Evolutionary conservation across 2,888 invertebrate genomes (phyloP), one percentile per base, ranked within the genome.

Genomic region (Lucinisca nassula): DNA sequence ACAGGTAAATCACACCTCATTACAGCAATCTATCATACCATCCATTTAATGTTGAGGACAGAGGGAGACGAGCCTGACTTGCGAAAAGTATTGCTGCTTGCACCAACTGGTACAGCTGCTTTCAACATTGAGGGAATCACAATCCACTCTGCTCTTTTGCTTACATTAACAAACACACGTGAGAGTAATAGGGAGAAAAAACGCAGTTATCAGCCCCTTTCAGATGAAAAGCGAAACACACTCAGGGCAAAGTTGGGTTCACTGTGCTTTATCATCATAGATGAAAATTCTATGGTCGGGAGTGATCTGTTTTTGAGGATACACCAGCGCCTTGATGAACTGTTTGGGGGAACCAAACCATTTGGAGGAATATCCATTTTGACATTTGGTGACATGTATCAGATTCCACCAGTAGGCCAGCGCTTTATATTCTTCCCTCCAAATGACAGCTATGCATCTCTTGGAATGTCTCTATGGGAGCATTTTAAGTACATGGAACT

Each of bases 1-100:
- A 82, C 85, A 24, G 81, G 85, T 4, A 85, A 85, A 30, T 82
- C 82, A 4, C 79, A 82, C 38, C 38, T 86, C 51, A 86, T 86
- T 2, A 67, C 61, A 21, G 86, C 86, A 2, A 51, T 82, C 2
- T 76, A 79, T 45, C 58, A 86, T 27, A 86, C 75, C 76, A 70
- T 55, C 10, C 37, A 55, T 51, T 61, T 74, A 55, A 74, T 61
- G 49, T 49, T 86, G 24, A 78, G 79, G 70, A 17, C 27, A 30
- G 27, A n/a, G 30, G 86, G 79, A 51, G 74, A 82, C 32, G 51
- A 61, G 10, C 82, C 86, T 37, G 58, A 6, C 32, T 58, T 74
- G n/a, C n/a, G 55, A 51, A 67, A 70, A 21, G 55, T 82, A 17
- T 37, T 86, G 12, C 79, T 82, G 12, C 67, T 70, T 30, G 86